Evolutionary conservation across 2,797 vertebrate species (phyloP).

Genomic region (Carduelis carduelis): DNA sequence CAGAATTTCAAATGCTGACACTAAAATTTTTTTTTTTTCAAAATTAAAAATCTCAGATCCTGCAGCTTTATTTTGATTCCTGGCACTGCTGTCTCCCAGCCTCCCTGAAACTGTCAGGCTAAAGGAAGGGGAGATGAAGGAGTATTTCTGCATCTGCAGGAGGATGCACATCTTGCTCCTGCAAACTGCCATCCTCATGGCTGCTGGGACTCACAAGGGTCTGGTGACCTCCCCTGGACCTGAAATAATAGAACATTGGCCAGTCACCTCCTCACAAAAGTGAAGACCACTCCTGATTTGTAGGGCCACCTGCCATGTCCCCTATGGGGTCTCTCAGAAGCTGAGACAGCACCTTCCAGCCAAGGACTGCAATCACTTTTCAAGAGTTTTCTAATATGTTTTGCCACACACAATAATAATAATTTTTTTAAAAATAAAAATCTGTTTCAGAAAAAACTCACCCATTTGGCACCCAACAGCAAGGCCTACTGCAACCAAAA

Average conservation of each 20-base stretch:
- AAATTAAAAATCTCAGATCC: not conserved
- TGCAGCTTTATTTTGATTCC: not conserved
- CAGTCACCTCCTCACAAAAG: not conserved
- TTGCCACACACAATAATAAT: not conserved
- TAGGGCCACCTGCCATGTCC: rapidly evolving
- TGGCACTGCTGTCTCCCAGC: not conserved
- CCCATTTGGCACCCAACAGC: not conserved
- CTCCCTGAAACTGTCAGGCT: not conserved
- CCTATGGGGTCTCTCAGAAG: not conserved
- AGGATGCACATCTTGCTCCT: not conserved
- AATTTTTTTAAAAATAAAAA: not conserved
- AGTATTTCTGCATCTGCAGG: not conserved
- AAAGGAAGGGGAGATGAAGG: not conserved
- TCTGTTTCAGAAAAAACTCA: not conserved
- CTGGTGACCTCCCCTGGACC: not conserved
- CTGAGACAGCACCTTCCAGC: not conserved
- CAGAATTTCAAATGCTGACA: not conserved
- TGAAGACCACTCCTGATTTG: rapidly evolving
- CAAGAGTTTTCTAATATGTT: not conserved
- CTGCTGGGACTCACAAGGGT: not conserved
- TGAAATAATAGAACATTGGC: not conserved
- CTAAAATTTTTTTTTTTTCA: rapidly evolving
- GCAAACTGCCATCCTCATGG: not conserved
- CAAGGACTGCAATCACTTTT: not conserved
- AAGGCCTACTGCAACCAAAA: not conserved